Evolutionary conservation across 2,888 invertebrate species (phyloP).

Genomic region (Cheilosia impressa): DNA sequence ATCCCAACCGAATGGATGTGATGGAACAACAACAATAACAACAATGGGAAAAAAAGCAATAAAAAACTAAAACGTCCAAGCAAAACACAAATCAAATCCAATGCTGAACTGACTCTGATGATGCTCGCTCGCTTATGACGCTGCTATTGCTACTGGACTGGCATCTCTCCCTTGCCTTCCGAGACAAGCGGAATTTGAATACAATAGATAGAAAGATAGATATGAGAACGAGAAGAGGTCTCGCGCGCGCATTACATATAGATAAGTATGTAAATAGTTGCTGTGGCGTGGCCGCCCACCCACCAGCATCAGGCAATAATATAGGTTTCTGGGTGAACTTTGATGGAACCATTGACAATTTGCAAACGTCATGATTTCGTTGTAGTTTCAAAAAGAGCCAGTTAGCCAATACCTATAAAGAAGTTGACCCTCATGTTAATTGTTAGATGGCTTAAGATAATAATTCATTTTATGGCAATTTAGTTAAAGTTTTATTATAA

Average conservation of each 20-base stretch:
- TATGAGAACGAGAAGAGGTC: constrained; percentile 14
- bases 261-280: background rate
- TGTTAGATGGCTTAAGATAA: no score
- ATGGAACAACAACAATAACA: constrained; percentile 50
- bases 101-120: constrained; percentile 43
- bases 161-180: constrained; percentile 6
- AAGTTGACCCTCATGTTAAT: no score
- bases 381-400: no score
- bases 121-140: constrained; percentile 13
- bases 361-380: background rate
- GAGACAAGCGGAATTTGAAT: constrained; percentile 49
- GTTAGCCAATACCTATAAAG: no score
- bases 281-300: constrained; percentile 23
- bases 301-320: constrained; percentile 21
- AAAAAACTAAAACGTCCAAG: constrained; percentile 16
- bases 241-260: constrained; percentile 29
- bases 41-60: constrained; percentile 20
- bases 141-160: background rate
- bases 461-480: no score
- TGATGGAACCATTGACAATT: background rate
- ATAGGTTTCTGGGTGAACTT: constrained; percentile 54
- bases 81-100: constrained; percentile 64
- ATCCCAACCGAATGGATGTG: constrained; percentile 38
- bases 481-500: no score
- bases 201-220: constrained; percentile 36